Conservation (phyloP, 1,140 invertebrate genomes). For the Euura lappo region DNA sequence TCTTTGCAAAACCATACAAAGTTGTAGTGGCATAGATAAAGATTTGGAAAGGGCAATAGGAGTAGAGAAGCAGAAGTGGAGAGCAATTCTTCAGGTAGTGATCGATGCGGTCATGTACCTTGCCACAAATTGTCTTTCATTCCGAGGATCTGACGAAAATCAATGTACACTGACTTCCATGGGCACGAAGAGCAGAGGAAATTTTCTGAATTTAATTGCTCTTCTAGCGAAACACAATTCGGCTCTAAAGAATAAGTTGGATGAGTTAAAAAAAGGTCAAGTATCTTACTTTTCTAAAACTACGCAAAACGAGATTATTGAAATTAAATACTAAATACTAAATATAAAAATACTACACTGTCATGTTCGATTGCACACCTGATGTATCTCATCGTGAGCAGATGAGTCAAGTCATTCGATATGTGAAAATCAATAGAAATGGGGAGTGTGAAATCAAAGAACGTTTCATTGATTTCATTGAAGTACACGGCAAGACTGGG, state of each 20-base stretch:
- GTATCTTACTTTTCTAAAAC: neutral
- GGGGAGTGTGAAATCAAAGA: neutral
- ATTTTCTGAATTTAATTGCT: neutral
- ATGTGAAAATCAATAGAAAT: slow-evolving; percentile 37
- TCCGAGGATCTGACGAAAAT: neutral
- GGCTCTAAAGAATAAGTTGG: neutral
- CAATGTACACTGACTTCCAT: no score
- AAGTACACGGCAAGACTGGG: slow-evolving; percentile 9
- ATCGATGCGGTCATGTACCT: neutral
- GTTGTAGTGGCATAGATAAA: neutral
- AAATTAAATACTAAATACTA: neutral
- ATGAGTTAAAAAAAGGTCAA: neutral
- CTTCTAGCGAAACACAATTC: neutral
- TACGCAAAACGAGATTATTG: neutral
- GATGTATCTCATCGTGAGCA: slow-evolving; percentile 52
- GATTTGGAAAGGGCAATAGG: neutral
- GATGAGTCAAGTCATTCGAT: slow-evolving; percentile 40
- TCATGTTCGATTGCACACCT: slow-evolving; percentile 50
- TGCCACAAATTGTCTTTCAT: neutral
- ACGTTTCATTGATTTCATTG: slow-evolving; percentile 16
- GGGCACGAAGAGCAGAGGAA: neutral
- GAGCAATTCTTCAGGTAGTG: neutral
- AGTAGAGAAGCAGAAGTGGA: neutral
- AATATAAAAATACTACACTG: slow-evolving; percentile 42
- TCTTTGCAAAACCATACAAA: neutral